Conservation (phyloP, 2,888 invertebrate genomes). For the Petrolisthes manimaculis region DNA sequence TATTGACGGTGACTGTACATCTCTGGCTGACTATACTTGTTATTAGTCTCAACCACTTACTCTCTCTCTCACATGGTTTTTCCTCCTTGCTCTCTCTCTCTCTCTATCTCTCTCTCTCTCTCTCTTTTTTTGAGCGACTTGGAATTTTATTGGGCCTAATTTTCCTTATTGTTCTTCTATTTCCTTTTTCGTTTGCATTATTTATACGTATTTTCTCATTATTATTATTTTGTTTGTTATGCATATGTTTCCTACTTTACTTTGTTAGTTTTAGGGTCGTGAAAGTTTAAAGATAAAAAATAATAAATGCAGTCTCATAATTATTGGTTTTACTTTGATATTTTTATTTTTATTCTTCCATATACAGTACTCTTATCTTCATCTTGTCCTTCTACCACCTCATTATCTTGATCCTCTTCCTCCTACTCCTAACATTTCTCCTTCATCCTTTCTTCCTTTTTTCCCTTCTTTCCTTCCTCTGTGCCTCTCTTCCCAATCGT, state of each 20-base stretch:
- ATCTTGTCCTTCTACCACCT: not conserved
- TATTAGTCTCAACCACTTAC: too few species aligned
- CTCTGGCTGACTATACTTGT: too few species aligned
- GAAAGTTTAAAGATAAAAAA: too few species aligned
- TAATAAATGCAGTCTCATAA: not conserved
- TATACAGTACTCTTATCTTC: not conserved
- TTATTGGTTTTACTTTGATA: not conserved
- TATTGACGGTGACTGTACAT: too few species aligned
- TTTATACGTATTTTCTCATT: not conserved
- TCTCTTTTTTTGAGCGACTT: constrained; percentile 23
- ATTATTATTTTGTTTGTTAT: not conserved
- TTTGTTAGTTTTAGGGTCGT: not conserved
- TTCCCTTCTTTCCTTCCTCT: not conserved
- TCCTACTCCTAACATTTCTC: not conserved
- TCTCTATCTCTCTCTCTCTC: constrained; percentile 19
- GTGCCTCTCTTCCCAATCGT: not conserved
- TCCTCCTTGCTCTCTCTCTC: not conserved
- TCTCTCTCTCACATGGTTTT: not conserved
- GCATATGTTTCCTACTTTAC: not conserved
- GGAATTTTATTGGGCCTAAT: too few species aligned
- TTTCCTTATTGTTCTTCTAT: not conserved
- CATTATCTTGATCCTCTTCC: not conserved
- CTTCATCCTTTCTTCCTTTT: not conserved
- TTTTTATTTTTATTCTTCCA: not conserved
- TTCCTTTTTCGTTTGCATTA: not conserved